Conservation (phyloP, 1,140 invertebrate species). For the Colletes latitarsis region DNA sequence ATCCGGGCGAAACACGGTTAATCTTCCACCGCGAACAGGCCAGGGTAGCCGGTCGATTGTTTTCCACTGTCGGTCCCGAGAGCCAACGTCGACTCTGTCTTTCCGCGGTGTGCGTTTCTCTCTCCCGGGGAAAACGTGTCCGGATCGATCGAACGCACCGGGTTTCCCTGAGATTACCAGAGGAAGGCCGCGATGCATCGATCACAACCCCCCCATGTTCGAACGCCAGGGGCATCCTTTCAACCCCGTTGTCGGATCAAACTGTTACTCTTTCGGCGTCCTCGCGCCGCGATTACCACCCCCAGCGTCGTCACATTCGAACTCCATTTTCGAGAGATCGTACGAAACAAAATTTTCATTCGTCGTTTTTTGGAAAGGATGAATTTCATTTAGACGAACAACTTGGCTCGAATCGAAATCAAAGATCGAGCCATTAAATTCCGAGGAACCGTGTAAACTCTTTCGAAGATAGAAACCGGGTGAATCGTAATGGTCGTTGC, state of each 20-base stretch:
- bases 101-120: not conserved
- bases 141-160: conserved; percentile 67
- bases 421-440: no score
- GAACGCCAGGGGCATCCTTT: conserved; percentile 23
- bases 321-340: no score
- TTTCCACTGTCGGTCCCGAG: not conserved
- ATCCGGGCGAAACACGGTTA: conserved; percentile 31
- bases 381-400: no score
- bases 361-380: no score
- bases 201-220: conserved; percentile 50
- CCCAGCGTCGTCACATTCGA: no score
- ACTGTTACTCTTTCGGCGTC: no score
- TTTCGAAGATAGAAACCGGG: no score
- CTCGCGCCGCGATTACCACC: no score
- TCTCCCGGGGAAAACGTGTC: conserved; percentile 35
- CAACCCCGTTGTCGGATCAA: not conserved
- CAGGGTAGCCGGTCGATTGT: not conserved
- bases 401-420: no score
- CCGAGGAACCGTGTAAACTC: no score
- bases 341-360: no score
- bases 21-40: conserved; percentile 8
- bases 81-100: not conserved
- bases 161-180: conserved; percentile 58
- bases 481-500: no score
- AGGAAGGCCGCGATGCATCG: conserved; percentile 63